Evolutionary conservation across 2,888 invertebrate species (phyloP), one percentile per base, ranked within the genome.

Genomic region (Ophioninae sp.): DNA sequence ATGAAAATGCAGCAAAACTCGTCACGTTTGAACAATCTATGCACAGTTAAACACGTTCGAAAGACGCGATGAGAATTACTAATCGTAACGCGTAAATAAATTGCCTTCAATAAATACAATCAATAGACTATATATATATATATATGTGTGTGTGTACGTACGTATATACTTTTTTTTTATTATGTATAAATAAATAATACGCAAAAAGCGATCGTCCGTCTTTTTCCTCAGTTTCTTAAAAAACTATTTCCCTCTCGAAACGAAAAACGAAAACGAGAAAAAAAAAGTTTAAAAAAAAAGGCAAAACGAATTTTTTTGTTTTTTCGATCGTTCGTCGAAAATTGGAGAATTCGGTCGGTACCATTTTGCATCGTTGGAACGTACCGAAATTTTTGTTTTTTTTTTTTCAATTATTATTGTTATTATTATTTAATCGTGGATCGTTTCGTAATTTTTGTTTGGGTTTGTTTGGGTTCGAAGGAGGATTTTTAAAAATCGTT

Each of bases 91-190:
- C 85, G 86, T 88, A 90, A 91, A 91, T 91, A 91, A 91, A 91
- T 90, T 86, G 89, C 90, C 87, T 89, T 89, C 84, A 90, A 92
- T 91, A 92, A 91, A 91, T 92, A 91, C 89, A 92, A 91, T 88
- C 90, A 87, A 92, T 92, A 91, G 90, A 91, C 91, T 91, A 91
- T 92, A 91, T 84, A 81, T 81, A 44, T 44, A 44, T 44, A 41
- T 41, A 9, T 41, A 9, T 41, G n/a, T n/a, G n/a, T n/a, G n/a
- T n/a, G n/a, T n/a, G n/a, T n/a, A n/a, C n/a, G n/a, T n/a, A n/a
- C n/a, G n/a, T n/a, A n/a, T n/a, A n/a, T n/a, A n/a, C n/a, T n/a
- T n/a, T n/a, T n/a, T n/a, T 44, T 76, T 72, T 56, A 61, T 41
- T 22, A 17, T 56, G 41, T 84, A 81, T 91, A 91, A 90, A 90